These are phyloP conservation scores for Pachyuromys duprasi DNA, from an alignment of 2,797 vertebrate genomes.

Conservation along the genomic window DNA sequence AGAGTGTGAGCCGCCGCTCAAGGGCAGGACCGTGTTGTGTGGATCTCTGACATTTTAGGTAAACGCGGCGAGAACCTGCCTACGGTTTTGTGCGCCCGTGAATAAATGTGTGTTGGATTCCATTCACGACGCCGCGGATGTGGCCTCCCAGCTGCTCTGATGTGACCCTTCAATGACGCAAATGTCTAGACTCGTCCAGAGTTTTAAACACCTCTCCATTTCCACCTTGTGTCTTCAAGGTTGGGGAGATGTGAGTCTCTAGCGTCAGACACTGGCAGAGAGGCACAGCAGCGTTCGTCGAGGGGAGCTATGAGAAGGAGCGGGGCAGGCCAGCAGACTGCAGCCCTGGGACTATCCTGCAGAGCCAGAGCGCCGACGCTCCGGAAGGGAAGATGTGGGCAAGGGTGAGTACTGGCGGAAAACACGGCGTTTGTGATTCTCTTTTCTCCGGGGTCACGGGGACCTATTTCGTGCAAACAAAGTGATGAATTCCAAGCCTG, in stretches of 20 bases:
- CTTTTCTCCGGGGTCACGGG: conserved; percentile 11
- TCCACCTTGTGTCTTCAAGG: conserved; percentile 82
- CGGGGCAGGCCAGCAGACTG: not conserved
- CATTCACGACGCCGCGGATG: not conserved
- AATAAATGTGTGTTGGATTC: not conserved
- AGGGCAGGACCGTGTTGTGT: not conserved
- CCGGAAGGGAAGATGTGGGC: conserved; percentile 74
- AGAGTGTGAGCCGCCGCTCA: not conserved
- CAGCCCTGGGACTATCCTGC: conserved; percentile 70
- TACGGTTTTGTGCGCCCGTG: not conserved
- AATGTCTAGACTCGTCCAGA: not conserved
- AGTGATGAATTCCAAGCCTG: not conserved
- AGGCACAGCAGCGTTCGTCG: conserved; percentile 60
- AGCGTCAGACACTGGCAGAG: conserved; percentile 68
- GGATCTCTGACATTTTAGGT: not conserved
- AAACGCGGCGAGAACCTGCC: not conserved
- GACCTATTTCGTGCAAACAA: not conserved
- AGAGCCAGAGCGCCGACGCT: conserved; percentile 73
- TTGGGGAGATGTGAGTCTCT: conserved; percentile 26
- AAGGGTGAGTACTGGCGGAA: conserved; percentile 84
- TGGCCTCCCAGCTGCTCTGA: not conserved
- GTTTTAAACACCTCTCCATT: not conserved
- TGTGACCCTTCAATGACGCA: not conserved
- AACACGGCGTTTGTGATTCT: conserved; percentile 31
- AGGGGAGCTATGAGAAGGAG: conserved; percentile 74